A percentile compares a stretch with the other conserved stretches of the same genome.
Evolutionary conservation across 2,797 vertebrate genomes (phyloP).

Genomic region (Pygocentrus nattereri): DNA sequence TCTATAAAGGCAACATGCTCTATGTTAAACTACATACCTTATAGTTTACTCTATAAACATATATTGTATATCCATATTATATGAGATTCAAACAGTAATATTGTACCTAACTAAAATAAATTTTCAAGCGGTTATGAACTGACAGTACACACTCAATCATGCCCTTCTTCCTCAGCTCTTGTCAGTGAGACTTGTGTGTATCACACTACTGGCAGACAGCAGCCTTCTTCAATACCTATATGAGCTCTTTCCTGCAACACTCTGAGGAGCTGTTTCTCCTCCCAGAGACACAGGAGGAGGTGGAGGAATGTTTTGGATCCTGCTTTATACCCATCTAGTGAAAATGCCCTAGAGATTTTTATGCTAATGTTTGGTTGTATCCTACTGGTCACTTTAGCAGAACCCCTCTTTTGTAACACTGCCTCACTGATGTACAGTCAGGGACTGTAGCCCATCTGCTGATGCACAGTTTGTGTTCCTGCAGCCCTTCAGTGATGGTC

Average conservation of each 20-base stretch:
- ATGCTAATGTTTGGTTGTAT: background rate
- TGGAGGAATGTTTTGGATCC: background rate
- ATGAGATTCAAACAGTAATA: background rate
- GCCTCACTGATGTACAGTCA: no score
- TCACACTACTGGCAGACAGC: background rate
- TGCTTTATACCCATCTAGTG: background rate
- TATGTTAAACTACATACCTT: no score
- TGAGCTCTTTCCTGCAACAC: no score
- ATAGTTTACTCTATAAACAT: background rate
- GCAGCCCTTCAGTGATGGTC: no score
- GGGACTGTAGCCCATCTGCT: no score
- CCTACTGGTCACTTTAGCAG: background rate
- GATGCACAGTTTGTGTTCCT: no score
- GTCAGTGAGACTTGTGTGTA: background rate
- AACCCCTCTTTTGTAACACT: no score
- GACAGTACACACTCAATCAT: background rate
- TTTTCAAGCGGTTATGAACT: background rate
- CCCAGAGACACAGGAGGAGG: background rate
- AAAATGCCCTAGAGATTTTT: background rate
- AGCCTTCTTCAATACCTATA: background rate
- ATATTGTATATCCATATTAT: background rate
- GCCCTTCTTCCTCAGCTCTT: background rate
- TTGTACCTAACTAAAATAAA: background rate
- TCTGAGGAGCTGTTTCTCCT: background rate
- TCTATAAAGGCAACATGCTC: no score